Percentiles rank a stretch among this genome's conserved stretches.
These are phyloP conservation scores for Riptortus pedestris DNA, from an alignment of 1,140 invertebrate species.

Conservation along the genomic window DNA sequence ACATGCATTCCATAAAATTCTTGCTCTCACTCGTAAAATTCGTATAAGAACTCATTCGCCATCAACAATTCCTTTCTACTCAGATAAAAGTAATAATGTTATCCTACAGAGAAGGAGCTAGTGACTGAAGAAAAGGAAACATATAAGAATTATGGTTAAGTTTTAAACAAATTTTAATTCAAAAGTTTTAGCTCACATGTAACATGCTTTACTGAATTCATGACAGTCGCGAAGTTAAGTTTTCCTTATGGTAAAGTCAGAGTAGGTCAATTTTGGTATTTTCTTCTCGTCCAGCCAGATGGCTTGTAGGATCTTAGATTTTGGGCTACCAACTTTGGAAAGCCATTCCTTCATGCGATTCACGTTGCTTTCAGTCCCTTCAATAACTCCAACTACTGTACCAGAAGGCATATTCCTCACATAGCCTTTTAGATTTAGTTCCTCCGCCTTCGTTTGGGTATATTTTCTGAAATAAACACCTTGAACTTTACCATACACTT, in stretches of 20 bases:
- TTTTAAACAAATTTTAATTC: no score
- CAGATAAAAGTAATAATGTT: no score
- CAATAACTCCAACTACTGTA: conserved; percentile 50
- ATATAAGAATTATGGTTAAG: no score
- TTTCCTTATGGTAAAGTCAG: neutral
- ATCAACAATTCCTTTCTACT: no score
- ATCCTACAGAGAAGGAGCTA: no score
- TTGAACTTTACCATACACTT: conserved; percentile 48
- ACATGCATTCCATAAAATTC: no score
- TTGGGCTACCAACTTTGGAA: conserved; percentile 47
- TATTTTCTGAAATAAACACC: conserved; percentile 49
- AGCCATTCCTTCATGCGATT: conserved; percentile 53
- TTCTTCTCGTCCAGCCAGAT: conserved; percentile 38
- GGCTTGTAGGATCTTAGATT: conserved; percentile 48
- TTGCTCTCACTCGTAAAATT: no score
- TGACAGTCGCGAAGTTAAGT: neutral
- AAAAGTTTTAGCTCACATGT: no score
- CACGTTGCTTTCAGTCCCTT: conserved; percentile 45
- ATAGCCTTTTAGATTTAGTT: conserved; percentile 51
- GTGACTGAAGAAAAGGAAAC: no score
- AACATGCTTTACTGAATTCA: neutral
- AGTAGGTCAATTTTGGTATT: conserved; percentile 27
- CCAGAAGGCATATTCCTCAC: conserved; percentile 51
- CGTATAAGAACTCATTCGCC: no score
- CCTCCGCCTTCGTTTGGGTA: conserved; percentile 45